phyloP scores from a whole-genome alignment of 2,888 invertebrate genomes.

The Meiosimyza platycephala region DNA sequence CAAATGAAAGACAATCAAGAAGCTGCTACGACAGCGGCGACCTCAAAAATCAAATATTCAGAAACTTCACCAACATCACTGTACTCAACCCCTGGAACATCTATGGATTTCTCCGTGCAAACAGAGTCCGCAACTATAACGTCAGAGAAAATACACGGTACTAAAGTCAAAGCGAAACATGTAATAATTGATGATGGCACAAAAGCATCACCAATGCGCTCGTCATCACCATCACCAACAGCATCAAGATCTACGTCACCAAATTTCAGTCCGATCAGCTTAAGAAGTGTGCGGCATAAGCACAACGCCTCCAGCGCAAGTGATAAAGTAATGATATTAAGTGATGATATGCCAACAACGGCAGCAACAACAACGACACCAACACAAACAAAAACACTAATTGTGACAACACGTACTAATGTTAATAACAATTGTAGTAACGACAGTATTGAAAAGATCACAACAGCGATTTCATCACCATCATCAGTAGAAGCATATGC shows the following conservation, averaged over 20 bases:
- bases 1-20: too few relatives aligned
- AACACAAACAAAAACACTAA: conserved; percentile 34
- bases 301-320: conserved; percentile 47
- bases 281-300: conserved; percentile 51
- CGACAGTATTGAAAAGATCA: conserved; percentile 16
- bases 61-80: not conserved
- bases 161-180: conserved; percentile 29
- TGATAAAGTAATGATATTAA: conserved; percentile 62
- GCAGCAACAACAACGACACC: conserved; percentile 28
- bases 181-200: not conserved
- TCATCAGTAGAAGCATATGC: conserved; percentile 13
- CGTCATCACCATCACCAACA: not conserved
- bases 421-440: conserved; percentile 10
- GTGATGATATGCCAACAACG: conserved; percentile 44
- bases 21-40: not conserved
- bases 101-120: not conserved
- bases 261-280: not conserved
- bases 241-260: conserved; percentile 5
- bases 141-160: conserved; percentile 17
- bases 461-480: conserved; percentile 17
- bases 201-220: not conserved
- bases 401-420: conserved; percentile 11
- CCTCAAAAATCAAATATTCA: not conserved
- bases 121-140: not conserved
- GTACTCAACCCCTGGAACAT: not conserved